phyloP scores from a whole-genome alignment of 2,113 vertebrate species.

The Glareola pratincola region DNA sequence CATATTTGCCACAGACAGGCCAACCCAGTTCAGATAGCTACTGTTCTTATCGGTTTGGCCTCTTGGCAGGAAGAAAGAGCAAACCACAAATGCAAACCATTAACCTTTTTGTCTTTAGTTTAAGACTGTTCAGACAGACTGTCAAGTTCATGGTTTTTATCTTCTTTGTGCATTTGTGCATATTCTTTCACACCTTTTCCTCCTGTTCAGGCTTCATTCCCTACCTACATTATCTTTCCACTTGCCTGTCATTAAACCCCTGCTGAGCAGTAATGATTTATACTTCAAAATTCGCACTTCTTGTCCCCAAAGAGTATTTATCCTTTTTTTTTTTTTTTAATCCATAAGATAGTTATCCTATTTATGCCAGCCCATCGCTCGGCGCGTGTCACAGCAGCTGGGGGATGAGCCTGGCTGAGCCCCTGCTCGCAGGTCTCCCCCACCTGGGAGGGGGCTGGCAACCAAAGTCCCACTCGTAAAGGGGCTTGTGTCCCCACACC shows the following conservation, averaged over 20 bases:
- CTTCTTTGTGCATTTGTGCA: background rate
- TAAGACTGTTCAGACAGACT: background rate
- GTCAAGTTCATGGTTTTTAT: background rate
- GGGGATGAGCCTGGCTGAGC: background rate
- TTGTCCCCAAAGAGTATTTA: background rate
- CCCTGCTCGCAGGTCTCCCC: background rate
- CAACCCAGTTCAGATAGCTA: background rate
- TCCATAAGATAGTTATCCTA: background rate
- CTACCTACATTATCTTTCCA: background rate
- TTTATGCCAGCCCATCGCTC: background rate
- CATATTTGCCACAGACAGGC: background rate
- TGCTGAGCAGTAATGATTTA: conserved; percentile 47
- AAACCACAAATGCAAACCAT: conserved; percentile 8
- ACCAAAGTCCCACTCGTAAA: background rate
- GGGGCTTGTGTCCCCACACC: background rate
- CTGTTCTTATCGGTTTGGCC: background rate
- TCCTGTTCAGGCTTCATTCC: background rate
- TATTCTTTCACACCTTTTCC: background rate
- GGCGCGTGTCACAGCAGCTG: accelerated
- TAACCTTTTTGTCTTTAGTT: background rate
- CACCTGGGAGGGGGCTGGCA: accelerated
- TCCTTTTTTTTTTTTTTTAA: background rate
- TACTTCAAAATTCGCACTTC: conserved; percentile 33
- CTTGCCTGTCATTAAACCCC: conserved; percentile 44
- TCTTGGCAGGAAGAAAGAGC: background rate